phyloP scores from a whole-genome alignment of 2,797 vertebrate species.

The Liasis olivaceus region DNA sequence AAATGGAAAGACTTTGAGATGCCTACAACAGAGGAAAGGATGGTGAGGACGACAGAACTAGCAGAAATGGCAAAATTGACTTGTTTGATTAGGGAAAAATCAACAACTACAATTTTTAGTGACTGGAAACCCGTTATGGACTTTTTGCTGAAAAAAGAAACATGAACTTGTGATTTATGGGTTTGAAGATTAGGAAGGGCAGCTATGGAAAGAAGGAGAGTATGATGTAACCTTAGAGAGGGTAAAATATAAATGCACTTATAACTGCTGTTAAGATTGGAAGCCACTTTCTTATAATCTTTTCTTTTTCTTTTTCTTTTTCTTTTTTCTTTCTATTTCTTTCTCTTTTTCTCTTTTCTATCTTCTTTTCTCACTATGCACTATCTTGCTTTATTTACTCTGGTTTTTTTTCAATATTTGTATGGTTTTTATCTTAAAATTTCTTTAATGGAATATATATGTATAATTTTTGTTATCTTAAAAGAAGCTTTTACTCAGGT shows the following conservation, averaged over 20 bases:
- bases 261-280: no score
- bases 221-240: no score
- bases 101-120: no score
- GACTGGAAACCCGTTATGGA: no score
- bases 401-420: background rate
- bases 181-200: no score
- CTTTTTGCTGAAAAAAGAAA: no score
- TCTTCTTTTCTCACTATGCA: background rate
- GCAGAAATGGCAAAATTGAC: background rate
- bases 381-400: background rate
- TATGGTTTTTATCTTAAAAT: background rate
- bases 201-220: no score
- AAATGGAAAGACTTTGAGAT: background rate
- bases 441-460: background rate
- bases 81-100: no score
- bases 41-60: background rate
- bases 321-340: background rate
- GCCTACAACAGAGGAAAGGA: background rate
- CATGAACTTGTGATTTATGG: no score
- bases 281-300: background rate
- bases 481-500: background rate
- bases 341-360: no score
- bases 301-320: background rate
- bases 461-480: background rate
- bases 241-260: no score